Conservation (phyloP, 2,113 vertebrate genomes). For the Poecile atricapillus region DNA sequence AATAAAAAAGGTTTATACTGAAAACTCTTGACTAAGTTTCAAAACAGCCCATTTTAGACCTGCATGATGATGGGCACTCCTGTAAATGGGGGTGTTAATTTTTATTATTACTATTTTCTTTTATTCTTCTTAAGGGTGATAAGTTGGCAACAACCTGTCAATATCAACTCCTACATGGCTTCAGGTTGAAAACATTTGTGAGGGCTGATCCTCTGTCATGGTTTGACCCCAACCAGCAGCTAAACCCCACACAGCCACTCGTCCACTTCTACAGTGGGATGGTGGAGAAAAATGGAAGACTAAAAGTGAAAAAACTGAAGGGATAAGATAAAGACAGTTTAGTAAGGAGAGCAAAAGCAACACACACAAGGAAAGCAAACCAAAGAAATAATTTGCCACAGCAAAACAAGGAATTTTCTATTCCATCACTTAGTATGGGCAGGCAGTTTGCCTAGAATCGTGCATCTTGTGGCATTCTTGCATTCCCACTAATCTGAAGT, state of each 20-base stretch:
- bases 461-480: neutral
- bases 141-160: neutral
- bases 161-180: neutral
- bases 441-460: rapidly evolving
- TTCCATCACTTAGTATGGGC: neutral
- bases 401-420: neutral
- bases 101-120: neutral
- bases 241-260: neutral
- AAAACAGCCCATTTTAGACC: neutral
- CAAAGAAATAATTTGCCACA: neutral
- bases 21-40: neutral
- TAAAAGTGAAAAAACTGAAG: neutral
- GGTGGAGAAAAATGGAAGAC: neutral
- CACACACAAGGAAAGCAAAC: neutral
- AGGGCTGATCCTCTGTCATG: neutral
- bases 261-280: neutral
- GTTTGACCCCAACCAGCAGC: neutral
- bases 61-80: neutral
- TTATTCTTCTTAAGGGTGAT: neutral
- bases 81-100: neutral
- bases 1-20: neutral
- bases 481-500: neutral
- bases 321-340: neutral
- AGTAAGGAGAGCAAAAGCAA: neutral
- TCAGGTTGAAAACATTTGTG: neutral